These are phyloP conservation scores for Enchytraeus crypticus DNA, from an alignment of 2,888 invertebrate genomes.

Conservation along the genomic window DNA sequence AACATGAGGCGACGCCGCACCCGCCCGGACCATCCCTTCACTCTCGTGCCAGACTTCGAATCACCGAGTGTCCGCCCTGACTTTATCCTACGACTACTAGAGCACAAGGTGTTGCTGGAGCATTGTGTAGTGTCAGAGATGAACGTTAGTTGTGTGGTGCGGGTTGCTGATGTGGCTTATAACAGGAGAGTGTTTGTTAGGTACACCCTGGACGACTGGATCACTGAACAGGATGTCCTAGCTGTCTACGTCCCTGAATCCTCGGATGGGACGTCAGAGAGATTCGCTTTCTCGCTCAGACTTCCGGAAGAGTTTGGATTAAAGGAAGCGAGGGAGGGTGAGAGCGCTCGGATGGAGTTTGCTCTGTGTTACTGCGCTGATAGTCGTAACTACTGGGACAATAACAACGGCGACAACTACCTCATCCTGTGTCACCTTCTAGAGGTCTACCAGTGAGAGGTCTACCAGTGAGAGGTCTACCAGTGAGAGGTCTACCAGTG, in stretches of 20 bases:
- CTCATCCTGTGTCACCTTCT: too few relatives aligned
- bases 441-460: too few relatives aligned
- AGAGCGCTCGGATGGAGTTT: neutral
- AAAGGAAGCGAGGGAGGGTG: neutral
- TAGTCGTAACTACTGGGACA: neutral
- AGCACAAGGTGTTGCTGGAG: too few relatives aligned
- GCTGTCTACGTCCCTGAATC: constrained; percentile 1
- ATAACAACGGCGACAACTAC: constrained; percentile 4
- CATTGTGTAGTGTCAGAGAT: too few relatives aligned
- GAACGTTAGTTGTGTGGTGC: neutral
- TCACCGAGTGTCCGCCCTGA: neutral
- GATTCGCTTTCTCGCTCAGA: neutral
- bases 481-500: too few relatives aligned
- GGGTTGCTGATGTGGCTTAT: neutral
- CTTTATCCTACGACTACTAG: neutral
- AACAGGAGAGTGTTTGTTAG: neutral
- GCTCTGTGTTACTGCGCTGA: neutral
- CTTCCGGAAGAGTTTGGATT: constrained; percentile 1
- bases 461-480: too few relatives aligned
- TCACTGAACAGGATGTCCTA: neutral
- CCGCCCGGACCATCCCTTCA: neutral
- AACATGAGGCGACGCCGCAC: neutral
- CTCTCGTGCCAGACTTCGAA: neutral
- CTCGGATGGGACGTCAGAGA: neutral
- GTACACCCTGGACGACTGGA: neutral